Conservation (phyloP, 2,888 invertebrate species). For the Platycheirus rosarum region DNA sequence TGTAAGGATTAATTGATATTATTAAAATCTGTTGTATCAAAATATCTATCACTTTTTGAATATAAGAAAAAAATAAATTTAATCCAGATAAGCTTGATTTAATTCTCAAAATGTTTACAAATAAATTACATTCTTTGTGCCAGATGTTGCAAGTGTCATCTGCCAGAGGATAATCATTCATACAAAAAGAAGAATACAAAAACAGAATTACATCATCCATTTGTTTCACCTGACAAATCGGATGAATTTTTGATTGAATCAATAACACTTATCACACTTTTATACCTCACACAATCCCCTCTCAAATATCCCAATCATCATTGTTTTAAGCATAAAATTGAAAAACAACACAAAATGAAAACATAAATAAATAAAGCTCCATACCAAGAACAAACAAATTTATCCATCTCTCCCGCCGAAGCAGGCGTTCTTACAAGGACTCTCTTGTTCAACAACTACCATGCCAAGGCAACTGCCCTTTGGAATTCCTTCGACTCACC, state of each 20-base stretch:
- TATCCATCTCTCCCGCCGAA: conserved; percentile 1
- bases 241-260: conserved; percentile 73
- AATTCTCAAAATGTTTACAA: conserved; percentile 21
- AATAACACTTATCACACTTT: conserved; percentile 66
- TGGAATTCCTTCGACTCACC: conserved; percentile 6
- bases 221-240: conserved; percentile 68
- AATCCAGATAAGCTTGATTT: conserved; percentile 13
- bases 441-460: background rate
- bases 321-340: conserved; percentile 34
- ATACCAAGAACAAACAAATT: conserved; percentile 23
- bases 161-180: conserved; percentile 39
- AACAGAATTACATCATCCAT: conserved; percentile 18
- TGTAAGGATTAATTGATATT: too few relatives aligned
- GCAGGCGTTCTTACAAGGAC: background rate
- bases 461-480: conserved; percentile 15
- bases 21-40: too few relatives aligned
- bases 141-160: conserved; percentile 56
- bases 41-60: too few relatives aligned
- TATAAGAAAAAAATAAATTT: too few relatives aligned
- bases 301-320: background rate
- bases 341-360: conserved; percentile 64
- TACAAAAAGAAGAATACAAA: conserved; percentile 10
- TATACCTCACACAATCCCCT: conserved; percentile 19
- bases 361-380: conserved; percentile 64
- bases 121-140: conserved; percentile 1